A percentile compares a stretch with the other conserved stretches of the same genome.
phyloP scores from a whole-genome alignment of 2,888 invertebrate species.

The Lypha dubia region DNA sequence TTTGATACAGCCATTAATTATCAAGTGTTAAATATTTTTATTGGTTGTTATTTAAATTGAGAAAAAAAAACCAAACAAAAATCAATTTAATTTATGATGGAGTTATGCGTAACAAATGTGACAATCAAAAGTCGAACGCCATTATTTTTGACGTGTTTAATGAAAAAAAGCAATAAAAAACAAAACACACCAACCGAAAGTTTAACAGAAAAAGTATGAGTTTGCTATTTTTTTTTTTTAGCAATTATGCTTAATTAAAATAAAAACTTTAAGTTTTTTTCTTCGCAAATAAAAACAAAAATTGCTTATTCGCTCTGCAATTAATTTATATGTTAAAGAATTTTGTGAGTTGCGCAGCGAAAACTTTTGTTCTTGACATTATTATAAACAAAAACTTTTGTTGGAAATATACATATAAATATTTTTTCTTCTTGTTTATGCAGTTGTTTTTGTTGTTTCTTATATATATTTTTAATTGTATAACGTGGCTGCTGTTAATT shows the following conservation, averaged over 20 bases:
- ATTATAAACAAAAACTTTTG: slow-evolving; percentile 29
- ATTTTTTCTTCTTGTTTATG: background rate
- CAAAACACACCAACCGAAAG: background rate
- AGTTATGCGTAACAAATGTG: slow-evolving; percentile 53
- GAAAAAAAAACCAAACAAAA: background rate
- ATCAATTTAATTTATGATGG: slow-evolving; percentile 32
- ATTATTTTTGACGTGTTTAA: slow-evolving; percentile 22
- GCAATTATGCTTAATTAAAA: slow-evolving; percentile 19
- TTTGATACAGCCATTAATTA: slow-evolving; percentile 63
- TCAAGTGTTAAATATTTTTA: slow-evolving; percentile 51
- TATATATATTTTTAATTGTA: background rate
- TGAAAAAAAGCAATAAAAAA: background rate
- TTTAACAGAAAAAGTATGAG: background rate
- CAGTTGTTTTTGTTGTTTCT: background rate
- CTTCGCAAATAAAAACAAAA: background rate
- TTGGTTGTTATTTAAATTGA: slow-evolving; percentile 41
- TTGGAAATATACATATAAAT: slow-evolving; percentile 8
- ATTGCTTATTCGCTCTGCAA: slow-evolving; percentile 15
- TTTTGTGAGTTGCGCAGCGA: background rate
- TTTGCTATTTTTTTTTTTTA: slow-evolving; percentile 3
- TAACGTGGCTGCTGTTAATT: slow-evolving; percentile 24
- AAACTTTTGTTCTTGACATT: slow-evolving; percentile 65
- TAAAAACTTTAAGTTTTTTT: slow-evolving; percentile 7
- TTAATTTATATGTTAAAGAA: slow-evolving; percentile 25
- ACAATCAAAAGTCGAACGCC: slow-evolving; percentile 20